Conservation (phyloP, 2,113 vertebrate genomes). For the Numenius arquata region DNA sequence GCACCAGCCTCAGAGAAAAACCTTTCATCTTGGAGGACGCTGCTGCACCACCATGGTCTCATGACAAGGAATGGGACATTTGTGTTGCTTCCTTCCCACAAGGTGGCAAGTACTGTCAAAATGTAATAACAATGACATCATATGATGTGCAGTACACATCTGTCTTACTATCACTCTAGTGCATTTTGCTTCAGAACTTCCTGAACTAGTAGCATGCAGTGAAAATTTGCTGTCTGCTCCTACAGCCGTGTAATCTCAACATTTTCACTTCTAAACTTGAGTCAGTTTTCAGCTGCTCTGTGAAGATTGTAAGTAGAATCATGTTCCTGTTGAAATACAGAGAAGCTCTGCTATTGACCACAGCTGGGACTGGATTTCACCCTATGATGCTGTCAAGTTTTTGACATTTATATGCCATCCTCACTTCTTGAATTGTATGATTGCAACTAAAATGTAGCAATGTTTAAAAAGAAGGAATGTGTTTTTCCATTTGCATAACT, state of each 20-base stretch:
- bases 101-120: fast-evolving
- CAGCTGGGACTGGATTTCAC: conserved; percentile 1
- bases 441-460: neutral
- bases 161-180: neutral
- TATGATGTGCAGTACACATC: neutral
- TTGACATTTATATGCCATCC: neutral
- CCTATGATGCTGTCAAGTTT: neutral
- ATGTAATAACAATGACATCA: neutral
- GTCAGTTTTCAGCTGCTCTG: neutral
- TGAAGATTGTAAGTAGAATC: neutral
- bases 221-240: neutral
- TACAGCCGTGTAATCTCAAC: neutral
- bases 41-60: neutral
- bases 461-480: neutral
- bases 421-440: neutral
- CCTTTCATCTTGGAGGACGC: neutral
- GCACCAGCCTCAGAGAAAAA: neutral
- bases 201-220: neutral
- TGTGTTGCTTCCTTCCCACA: neutral
- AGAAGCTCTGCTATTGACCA: neutral
- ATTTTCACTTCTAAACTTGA: neutral
- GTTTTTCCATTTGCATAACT: conserved; percentile 43
- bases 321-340: neutral
- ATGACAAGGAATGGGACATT: fast-evolving
- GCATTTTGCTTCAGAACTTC: neutral